Conservation (phyloP, 2,888 invertebrate genomes). For the Adineta ricciae region DNA sequence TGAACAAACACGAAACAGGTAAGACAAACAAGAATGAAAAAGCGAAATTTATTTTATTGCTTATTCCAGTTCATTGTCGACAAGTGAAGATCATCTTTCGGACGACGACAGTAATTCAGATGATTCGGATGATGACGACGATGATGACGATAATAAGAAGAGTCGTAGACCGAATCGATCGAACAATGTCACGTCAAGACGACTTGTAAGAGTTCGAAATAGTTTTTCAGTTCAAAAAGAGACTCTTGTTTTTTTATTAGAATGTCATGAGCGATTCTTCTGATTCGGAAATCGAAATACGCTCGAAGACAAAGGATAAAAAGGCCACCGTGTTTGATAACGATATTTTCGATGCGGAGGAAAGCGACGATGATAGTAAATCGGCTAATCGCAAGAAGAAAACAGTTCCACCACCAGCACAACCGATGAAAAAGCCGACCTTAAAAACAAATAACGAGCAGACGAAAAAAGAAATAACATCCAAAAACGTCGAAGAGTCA, state of each 20-base stretch:
- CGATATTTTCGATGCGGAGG: slow-evolving; percentile 2
- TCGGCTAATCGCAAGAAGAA: background rate
- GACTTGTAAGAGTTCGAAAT: background rate
- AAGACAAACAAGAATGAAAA: background rate
- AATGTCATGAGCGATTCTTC: slow-evolving; percentile 1
- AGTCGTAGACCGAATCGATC: background rate
- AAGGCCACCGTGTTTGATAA: background rate
- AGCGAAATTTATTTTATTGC: too few relatives aligned
- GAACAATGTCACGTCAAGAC: background rate
- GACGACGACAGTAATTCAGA: background rate
- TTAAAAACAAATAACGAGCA: background rate
- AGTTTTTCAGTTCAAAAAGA: background rate
- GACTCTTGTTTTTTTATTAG: background rate
- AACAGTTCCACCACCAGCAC: background rate
- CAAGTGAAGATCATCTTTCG: background rate
- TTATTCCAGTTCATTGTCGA: background rate
- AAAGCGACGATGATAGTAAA: background rate
- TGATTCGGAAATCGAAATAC: background rate
- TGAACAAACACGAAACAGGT: background rate
- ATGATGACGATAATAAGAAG: background rate
- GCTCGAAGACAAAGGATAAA: background rate
- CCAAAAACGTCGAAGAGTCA: background rate
- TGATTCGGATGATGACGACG: background rate
- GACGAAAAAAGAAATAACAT: background rate
- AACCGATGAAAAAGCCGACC: background rate